Evolutionary conservation across 2,113 vertebrate species (phyloP).

Genomic region (Pseudorectes ferrugineus): DNA sequence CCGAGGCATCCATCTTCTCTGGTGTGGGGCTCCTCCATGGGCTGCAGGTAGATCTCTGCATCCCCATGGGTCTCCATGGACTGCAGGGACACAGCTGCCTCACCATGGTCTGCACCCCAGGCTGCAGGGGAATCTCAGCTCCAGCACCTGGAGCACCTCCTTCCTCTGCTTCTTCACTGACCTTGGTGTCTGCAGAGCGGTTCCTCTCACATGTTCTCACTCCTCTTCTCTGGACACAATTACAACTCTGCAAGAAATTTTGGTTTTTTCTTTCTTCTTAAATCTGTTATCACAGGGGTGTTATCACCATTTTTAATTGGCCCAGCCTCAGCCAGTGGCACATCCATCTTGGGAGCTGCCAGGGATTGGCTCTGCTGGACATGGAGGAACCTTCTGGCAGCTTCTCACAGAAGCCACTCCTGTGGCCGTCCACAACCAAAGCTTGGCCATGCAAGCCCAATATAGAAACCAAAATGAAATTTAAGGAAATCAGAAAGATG

Average conservation of each 20-base stretch:
- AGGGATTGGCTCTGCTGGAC: neutral
- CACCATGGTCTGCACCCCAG: fast-evolving
- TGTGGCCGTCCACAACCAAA: fast-evolving
- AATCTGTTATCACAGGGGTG: neutral
- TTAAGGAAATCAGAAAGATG: neutral
- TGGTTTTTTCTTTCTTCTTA: neutral
- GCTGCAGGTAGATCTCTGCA: neutral
- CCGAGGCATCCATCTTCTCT: neutral
- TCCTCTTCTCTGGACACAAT: neutral
- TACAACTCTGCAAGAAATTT: neutral
- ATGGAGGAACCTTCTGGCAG: neutral
- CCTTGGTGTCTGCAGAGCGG: neutral
- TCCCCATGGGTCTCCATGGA: neutral
- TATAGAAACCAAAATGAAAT: neutral
- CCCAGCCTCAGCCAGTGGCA: too few species aligned
- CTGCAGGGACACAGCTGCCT: neutral
- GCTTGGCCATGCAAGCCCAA: neutral
- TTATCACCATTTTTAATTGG: neutral
- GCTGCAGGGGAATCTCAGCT: neutral
- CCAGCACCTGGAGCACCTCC: neutral
- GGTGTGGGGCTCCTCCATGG: fast-evolving
- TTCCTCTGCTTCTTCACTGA: neutral
- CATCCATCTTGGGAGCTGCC: neutral
- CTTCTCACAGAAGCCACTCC: neutral
- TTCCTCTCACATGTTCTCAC: neutral